Evolutionary conservation across 1,140 invertebrate genomes (phyloP), one percentile per base, ranked within the genome.

Genomic region (Zelostemma sp.): DNA sequence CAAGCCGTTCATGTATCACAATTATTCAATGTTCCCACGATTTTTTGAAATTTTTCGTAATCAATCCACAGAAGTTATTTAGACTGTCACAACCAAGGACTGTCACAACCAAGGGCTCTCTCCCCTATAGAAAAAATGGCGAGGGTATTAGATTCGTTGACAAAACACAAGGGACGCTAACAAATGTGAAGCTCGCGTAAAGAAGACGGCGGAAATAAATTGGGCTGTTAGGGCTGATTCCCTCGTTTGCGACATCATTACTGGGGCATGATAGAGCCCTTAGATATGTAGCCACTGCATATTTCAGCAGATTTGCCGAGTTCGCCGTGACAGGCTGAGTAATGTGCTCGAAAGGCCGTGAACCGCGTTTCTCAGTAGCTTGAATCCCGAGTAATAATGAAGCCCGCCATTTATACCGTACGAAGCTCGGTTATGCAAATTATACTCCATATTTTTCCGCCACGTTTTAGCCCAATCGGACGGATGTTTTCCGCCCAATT

Each of bases 381-480:
- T 53, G 38, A 57, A 55, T 55, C 45, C 55, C 9, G 46, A 6
- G 64, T 72, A 62, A 76, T 76, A 71, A 73, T 66, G 71, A 78
- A 79, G 66, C 19, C 54, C 12, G 43, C 51, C 55, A 62, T 73
- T 77, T 64, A 64, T 45, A 55, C 45, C 16, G 68, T 70, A 76
- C 77, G 77, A 77, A 72, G 69, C 75, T 72, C 60, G 59, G 58
- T 68, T 67, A 77, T 81, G 74, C 69, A 80, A 80, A 81, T 82
- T 73, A 55, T n/a, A 35, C 46, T 21, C 62, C 68, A 74, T 74
- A 77, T 78, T 79, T 80, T 78, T 68, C 59, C 67, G 43, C 65
- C 66, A 78, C 71, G 55, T 61, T 60, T 49, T 11, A 14, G 11
- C 9, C 35, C 28, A 25, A 25, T 25, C 21, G 21, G n/a, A n/a